Percentiles rank a stretch among this genome's conserved stretches.
phyloP scores from a whole-genome alignment of 2,888 invertebrate species.

The Troides helena region DNA sequence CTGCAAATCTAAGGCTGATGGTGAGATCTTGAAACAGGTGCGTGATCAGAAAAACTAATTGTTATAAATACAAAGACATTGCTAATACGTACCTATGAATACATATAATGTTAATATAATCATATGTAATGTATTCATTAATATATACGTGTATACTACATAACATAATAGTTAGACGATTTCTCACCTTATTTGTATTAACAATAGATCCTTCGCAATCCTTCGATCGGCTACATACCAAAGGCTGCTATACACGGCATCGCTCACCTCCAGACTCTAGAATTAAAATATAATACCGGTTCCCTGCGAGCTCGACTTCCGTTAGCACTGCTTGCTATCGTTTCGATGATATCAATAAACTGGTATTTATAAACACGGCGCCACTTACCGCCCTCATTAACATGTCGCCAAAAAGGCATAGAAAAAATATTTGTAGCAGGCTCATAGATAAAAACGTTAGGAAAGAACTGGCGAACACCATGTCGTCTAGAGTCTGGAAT shows the following conservation, averaged over 20 bases:
- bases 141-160: no score
- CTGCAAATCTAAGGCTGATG: no score
- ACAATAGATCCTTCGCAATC: constrained; percentile 38
- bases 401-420: constrained; percentile 55
- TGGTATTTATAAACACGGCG: constrained; percentile 11
- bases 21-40: no score
- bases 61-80: no score
- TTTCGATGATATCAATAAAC: constrained; percentile 16
- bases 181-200: constrained; percentile 47
- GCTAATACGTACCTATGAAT: no score
- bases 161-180: background rate
- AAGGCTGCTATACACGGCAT: constrained; percentile 44
- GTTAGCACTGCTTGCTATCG: constrained; percentile 20
- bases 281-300: constrained; percentile 4
- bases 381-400: constrained; percentile 49
- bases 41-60: no score
- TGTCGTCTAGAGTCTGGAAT: constrained; percentile 48
- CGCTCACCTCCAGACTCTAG: constrained; percentile 47
- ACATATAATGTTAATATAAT: no score
- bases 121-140: no score
- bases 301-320: background rate
- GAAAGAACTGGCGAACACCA: constrained; percentile 42
- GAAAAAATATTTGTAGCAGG: constrained; percentile 51
- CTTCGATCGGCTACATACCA: constrained; percentile 44
- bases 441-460: constrained; percentile 50